These are phyloP conservation scores for Platyscapa corneri DNA, from an alignment of 1,140 invertebrate genomes.

Conservation along the genomic window DNA sequence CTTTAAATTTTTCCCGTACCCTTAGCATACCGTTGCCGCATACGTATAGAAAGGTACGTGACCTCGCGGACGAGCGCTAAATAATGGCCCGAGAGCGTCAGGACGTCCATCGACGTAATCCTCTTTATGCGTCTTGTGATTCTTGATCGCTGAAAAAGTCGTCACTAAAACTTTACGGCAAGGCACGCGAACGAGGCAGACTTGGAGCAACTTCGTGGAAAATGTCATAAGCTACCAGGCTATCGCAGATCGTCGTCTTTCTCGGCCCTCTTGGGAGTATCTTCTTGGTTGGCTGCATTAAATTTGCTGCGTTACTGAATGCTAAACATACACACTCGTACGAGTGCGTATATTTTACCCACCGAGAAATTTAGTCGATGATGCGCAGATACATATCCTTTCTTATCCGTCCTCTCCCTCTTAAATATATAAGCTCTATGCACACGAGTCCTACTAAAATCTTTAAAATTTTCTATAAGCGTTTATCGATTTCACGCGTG, in stretches of 20 bases:
- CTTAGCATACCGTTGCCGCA: too few species aligned
- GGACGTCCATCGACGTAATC: neutral
- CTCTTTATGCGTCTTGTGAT: neutral
- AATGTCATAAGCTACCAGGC: conserved; percentile 26
- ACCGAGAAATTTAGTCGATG: conserved; percentile 38
- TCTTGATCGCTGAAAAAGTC: neutral
- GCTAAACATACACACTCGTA: neutral
- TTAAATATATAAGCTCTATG: neutral
- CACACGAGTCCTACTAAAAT: neutral
- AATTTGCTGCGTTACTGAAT: neutral
- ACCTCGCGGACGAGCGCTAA: too few species aligned
- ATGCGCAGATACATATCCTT: conserved; percentile 38
- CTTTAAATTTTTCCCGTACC: too few species aligned
- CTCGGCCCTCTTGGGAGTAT: neutral
- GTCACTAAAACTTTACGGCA: neutral
- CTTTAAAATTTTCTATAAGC: neutral
- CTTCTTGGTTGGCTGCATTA: neutral
- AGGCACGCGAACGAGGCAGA: neutral
- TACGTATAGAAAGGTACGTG: neutral
- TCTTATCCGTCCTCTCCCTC: conserved; percentile 17
- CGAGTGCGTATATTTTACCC: conserved; percentile 17
- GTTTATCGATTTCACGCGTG: neutral
- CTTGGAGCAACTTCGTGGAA: neutral
- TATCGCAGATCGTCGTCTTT: conserved; percentile 20
- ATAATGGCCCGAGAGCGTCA: neutral